These are phyloP conservation scores for Microchirus variegatus DNA, from an alignment of 2,797 vertebrate species.

Conservation along the genomic window DNA sequence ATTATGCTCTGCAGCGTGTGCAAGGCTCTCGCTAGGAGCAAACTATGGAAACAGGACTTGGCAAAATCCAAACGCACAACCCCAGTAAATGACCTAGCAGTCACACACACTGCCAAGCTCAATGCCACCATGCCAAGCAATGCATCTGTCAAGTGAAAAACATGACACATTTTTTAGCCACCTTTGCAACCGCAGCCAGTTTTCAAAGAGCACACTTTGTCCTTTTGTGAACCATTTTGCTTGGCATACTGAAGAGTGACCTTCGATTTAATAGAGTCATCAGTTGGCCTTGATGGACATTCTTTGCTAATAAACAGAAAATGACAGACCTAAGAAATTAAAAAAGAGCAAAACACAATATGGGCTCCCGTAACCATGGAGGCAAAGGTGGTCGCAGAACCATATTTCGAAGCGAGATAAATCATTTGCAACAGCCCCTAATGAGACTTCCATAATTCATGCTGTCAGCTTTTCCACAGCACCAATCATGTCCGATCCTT, in stretches of 20 bases:
- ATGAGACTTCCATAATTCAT: conserved; percentile 82
- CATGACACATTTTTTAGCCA: conserved; percentile 79
- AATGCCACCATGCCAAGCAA: conserved; percentile 79
- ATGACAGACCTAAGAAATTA: conserved; percentile 54
- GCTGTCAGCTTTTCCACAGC: conserved; percentile 77
- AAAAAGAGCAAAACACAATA: conserved; percentile 61
- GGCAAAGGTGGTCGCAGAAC: conserved; percentile 61
- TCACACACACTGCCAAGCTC: conserved; percentile 74
- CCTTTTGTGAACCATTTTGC: conserved; percentile 73
- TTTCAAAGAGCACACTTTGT: conserved; percentile 76
- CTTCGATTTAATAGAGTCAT: conserved; percentile 73
- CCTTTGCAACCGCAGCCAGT: conserved; percentile 75
- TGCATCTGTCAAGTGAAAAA: conserved; percentile 86
- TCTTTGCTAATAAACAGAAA: conserved; percentile 55
- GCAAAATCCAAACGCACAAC: conserved; percentile 70
- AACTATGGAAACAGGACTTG: conserved; percentile 63
- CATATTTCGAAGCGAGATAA: conserved; percentile 69
- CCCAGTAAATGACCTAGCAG: conserved; percentile 78
- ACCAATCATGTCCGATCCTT: conserved; percentile 71
- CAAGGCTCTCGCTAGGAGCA: conserved; percentile 36
- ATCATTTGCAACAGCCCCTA: conserved; percentile 74
- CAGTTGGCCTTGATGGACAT: conserved; percentile 53
- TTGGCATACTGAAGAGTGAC: conserved; percentile 68
- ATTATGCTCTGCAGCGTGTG: conserved; percentile 33
- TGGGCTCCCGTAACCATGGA: conserved; percentile 51